Percentiles rank a stretch among this genome's conserved stretches.
phyloP scores from a whole-genome alignment of 2,113 vertebrate genomes.

The Cinclus mexicanus region DNA sequence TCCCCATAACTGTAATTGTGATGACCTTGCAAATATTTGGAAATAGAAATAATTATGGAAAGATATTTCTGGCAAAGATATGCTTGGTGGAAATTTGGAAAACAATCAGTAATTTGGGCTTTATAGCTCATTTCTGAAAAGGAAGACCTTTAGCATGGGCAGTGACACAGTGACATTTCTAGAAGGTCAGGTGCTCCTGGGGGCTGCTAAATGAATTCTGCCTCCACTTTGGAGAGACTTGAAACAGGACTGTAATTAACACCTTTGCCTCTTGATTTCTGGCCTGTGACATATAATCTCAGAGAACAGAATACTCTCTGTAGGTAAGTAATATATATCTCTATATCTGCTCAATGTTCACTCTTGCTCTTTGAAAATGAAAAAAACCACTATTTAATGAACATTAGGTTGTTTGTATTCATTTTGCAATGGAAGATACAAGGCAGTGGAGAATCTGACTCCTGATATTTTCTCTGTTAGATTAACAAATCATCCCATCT shows the following conservation, averaged over 20 bases:
- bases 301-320: background rate
- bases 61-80: background rate
- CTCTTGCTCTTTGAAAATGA: background rate
- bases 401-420: background rate
- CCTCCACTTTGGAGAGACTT: background rate
- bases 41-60: background rate
- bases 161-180: background rate
- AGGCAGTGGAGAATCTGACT: background rate
- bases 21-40: background rate
- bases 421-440: background rate
- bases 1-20: background rate
- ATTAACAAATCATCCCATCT: background rate
- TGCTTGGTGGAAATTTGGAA: background rate
- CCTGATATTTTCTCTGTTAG: background rate
- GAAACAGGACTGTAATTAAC: background rate
- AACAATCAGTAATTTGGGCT: background rate
- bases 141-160: background rate
- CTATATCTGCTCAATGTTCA: background rate
- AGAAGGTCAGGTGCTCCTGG: background rate
- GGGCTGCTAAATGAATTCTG: background rate
- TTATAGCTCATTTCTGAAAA: background rate
- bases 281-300: background rate
- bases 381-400: background rate
- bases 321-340: background rate
- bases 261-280: background rate